Conservation (phyloP, 1,140 invertebrate species). For the Trachelipus rathkii region DNA sequence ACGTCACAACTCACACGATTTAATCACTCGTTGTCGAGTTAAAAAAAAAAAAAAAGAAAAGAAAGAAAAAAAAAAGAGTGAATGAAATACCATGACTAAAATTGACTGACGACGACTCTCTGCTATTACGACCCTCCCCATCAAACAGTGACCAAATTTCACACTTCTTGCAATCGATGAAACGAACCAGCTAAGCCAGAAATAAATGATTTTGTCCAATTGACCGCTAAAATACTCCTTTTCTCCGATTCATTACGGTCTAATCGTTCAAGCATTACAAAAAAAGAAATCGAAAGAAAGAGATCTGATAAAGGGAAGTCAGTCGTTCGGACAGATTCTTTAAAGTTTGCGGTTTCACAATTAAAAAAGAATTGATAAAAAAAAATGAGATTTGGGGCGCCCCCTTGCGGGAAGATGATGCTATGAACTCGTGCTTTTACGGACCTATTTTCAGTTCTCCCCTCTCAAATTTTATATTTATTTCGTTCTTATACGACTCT, state of each 20-base stretch:
- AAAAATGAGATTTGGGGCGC: not conserved
- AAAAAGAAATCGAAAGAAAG: no score
- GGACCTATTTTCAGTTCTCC: not conserved
- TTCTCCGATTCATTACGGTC: not conserved
- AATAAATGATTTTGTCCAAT: not conserved
- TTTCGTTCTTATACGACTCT: not conserved
- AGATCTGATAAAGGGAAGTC: no score
- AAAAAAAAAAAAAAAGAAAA: no score
- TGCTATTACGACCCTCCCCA: not conserved
- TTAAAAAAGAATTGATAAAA: not conserved
- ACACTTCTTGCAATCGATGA: slow-evolving; percentile 1
- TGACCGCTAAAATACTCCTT: not conserved
- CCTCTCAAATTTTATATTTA: slow-evolving; percentile 5
- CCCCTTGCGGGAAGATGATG: not conserved
- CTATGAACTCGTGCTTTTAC: not conserved
- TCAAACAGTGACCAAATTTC: slow-evolving; percentile 3
- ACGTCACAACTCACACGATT: no score
- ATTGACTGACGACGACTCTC: no score
- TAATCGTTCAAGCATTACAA: not conserved
- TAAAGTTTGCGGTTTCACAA: not conserved
- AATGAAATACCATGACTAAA: no score
- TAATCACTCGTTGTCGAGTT: no score
- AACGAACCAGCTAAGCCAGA: not conserved
- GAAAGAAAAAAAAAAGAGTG: no score
- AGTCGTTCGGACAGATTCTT: no score